Evolutionary conservation across 2,797 vertebrate species (phyloP), one percentile per base, ranked within the genome.

Genomic region (Pteropus rufus): DNA sequence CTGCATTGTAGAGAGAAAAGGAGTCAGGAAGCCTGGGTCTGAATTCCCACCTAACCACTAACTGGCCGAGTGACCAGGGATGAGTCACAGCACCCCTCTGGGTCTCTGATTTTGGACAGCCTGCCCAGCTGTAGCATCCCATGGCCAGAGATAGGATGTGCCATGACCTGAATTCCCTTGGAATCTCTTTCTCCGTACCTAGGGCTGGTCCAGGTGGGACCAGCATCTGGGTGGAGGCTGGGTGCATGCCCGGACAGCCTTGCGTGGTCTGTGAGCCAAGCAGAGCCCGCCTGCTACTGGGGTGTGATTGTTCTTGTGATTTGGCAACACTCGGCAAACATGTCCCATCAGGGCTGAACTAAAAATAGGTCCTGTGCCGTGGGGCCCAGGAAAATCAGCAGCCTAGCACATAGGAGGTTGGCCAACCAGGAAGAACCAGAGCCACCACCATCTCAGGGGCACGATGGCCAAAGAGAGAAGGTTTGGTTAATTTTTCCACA

Each of bases 361-460:
- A 98, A 97, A 97, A 98, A 98, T 98, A 98, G 92, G 91, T 83
- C 26, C 75, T 44, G 62, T 79, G 91, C 83, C 79, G 56, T 91
- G 60, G 36, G 72, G 81, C 93, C 92, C 76, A 85, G 94, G 93
- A 97, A 91, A 94, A 80, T 58, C 96, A 96, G 94, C 21, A 81
- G 89, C 60, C 36, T 18, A 69, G 67, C 21, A 69, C 80, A 88
- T 23, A 75, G 23, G 83, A 92, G 62, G n/a, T 56, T 93, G n/a
- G 65, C 77, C 52, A 93, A 54, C 77, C 52, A 96, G 67, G 60
- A 18, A 70, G 65, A 95, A 85, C 34, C 44, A 80, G 95, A 44
- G 34, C 64, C 26, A 31, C 41, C 36, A 12, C 7, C 14, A 21
- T 16, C 8, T 14, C 15, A 29, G 56, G 31, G 54, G 9, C 34